These are phyloP conservation scores for Cynodonichthys magdalenae DNA, from an alignment of 2,797 vertebrate genomes.

Conservation along the genomic window DNA sequence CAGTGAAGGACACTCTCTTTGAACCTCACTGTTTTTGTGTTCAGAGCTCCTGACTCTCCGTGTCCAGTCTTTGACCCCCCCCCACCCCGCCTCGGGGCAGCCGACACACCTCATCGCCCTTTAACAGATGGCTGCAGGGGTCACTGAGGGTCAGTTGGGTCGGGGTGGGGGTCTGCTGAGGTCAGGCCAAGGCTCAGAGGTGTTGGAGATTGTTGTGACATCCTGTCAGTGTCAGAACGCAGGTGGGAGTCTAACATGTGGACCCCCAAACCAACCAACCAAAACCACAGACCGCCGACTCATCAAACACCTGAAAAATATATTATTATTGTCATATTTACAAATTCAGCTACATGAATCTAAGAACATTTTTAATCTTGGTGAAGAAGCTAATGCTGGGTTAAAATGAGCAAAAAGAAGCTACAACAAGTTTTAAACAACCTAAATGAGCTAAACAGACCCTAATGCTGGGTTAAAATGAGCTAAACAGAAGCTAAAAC, in stretches of 20 bases:
- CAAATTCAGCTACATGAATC: no score
- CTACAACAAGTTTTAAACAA: no score
- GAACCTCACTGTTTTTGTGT: conserved; percentile 7
- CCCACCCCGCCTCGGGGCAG: conserved; percentile 44
- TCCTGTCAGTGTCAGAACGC: conserved; percentile 68
- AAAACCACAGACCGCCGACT: no score
- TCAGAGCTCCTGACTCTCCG: conserved; percentile 20
- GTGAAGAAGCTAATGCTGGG: no score
- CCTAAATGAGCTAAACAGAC: no score
- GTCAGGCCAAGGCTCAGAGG: conserved; percentile 65
- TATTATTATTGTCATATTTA: no score
- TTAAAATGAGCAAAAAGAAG: no score
- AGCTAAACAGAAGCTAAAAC: no score
- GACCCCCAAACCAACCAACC: conserved; percentile 27
- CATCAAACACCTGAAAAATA: no score
- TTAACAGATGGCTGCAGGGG: conserved; percentile 76
- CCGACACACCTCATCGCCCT: conserved; percentile 60
- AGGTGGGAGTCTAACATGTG: conserved; percentile 75
- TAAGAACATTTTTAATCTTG: no score
- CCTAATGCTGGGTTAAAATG: no score
- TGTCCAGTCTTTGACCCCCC: conserved; percentile 15
- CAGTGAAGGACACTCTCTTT: no score
- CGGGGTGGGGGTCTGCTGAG: conserved; percentile 58
- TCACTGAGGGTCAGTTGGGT: conserved; percentile 58
- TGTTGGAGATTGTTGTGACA: conserved; percentile 78